These are phyloP conservation scores for Pseudachorutes palmiensis DNA, from an alignment of 1,140 invertebrate genomes.

Conservation along the genomic window DNA sequence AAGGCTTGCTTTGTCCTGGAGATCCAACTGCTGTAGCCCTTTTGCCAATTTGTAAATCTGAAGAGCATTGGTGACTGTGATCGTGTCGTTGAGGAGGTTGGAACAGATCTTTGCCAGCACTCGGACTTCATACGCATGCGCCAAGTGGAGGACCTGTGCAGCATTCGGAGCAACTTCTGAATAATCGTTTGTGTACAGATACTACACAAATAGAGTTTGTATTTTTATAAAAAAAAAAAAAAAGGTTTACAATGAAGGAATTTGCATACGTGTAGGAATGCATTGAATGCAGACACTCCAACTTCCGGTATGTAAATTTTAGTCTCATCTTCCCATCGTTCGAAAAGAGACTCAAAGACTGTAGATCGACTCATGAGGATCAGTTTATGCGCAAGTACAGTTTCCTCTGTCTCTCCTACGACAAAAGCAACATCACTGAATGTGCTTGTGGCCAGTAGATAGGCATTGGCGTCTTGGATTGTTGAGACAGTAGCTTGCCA, in stretches of 20 bases:
- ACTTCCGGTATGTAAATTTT: constrained; percentile 9
- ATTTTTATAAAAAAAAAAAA: neutral
- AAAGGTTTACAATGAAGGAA: neutral
- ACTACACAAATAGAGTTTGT: neutral
- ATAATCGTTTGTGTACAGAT: constrained; percentile 13
- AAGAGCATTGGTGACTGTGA: neutral
- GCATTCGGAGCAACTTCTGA: neutral
- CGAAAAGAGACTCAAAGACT: constrained; percentile 13
- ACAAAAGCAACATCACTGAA: constrained; percentile 11
- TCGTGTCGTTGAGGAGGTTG: constrained; percentile 3
- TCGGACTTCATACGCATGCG: neutral
- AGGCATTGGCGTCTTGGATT: constrained; percentile 12
- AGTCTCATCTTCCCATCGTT: constrained; percentile 3
- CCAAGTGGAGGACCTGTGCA: neutral
- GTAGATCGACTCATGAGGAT: constrained; percentile 13
- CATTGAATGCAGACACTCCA: neutral
- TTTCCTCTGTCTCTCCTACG: constrained; percentile 15
- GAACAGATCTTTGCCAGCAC: constrained; percentile 7
- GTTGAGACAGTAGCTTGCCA: constrained; percentile 8
- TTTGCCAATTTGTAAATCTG: neutral
- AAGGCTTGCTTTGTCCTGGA: neutral
- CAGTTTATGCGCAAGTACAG: constrained; percentile 13
- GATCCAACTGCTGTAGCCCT: neutral
- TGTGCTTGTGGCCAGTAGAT: neutral
- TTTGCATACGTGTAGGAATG: neutral